Conservation (phyloP, 2,113 vertebrate genomes). For the Chaenocephalus aceratus region DNA sequence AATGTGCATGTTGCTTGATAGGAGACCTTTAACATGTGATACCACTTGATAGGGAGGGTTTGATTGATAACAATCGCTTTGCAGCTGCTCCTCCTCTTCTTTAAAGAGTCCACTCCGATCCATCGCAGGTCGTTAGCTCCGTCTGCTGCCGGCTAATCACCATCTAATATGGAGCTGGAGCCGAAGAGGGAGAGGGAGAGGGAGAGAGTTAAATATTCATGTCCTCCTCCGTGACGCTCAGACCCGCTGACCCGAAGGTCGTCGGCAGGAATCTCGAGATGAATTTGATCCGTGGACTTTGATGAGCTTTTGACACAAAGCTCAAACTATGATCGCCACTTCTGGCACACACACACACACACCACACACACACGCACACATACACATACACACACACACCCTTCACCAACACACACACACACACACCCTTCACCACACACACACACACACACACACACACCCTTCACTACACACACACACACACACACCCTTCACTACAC, state of each 20-base stretch:
- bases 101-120: conserved; percentile 62
- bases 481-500: too few species aligned
- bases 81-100: not conserved
- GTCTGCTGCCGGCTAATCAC: conserved; percentile 76
- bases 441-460: not conserved
- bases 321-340: conserved; percentile 12
- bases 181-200: conserved; percentile 67
- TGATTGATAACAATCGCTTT: not conserved
- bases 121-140: conserved; percentile 74
- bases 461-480: not conserved
- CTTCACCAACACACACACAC: too few species aligned
- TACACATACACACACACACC: too few species aligned
- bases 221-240: conserved; percentile 76
- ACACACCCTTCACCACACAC: not conserved
- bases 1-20: too few species aligned
- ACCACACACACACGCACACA: too few species aligned
- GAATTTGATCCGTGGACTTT: conserved; percentile 50
- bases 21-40: not conserved
- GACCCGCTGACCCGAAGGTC: conserved; percentile 72
- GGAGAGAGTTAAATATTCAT: conserved; percentile 84
- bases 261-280: conserved; percentile 39
- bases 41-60: not conserved
- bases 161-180: conserved; percentile 68
- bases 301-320: conserved; percentile 68
- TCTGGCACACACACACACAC: not conserved